phyloP scores from a whole-genome alignment of 2,797 vertebrate species.

The Acanthiza pusilla region DNA sequence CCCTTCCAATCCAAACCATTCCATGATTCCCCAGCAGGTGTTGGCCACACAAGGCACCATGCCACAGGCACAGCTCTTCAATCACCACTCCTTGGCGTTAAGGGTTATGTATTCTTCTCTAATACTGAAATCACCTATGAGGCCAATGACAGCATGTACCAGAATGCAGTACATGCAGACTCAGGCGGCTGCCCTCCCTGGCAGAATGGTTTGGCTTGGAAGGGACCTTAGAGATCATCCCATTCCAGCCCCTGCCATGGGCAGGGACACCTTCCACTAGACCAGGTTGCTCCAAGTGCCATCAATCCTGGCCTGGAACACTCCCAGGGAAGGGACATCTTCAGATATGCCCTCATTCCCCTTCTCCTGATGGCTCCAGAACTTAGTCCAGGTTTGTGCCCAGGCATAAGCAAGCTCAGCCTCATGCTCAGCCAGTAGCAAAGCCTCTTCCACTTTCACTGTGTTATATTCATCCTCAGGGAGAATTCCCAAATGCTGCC shows the following conservation, averaged over 20 bases:
- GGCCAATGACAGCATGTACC: neutral
- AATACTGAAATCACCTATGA: neutral
- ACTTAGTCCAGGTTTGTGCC: neutral
- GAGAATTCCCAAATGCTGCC: neutral
- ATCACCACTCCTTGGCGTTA: neutral
- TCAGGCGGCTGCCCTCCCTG: neutral
- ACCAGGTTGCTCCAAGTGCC: neutral
- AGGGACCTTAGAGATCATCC: too few relatives aligned
- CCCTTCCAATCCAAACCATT: neutral
- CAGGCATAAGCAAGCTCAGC: neutral
- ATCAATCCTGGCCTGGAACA: neutral
- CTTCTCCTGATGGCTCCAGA: neutral
- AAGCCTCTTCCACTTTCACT: neutral
- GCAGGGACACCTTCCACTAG: neutral
- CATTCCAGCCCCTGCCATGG: accelerated
- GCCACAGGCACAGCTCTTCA: neutral
- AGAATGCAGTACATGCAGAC: neutral
- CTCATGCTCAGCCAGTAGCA: accelerated
- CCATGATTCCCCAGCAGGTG: neutral
- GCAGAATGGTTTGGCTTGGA: neutral
- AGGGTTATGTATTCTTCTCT: neutral
- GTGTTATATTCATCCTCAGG: neutral
- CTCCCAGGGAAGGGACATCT: neutral
- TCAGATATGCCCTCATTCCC: neutral
- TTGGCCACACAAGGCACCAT: neutral